Percentiles rank a stretch among this genome's conserved stretches.
phyloP scores from a whole-genome alignment of 2,888 invertebrate species.

The Siphonodentalium dalli region DNA sequence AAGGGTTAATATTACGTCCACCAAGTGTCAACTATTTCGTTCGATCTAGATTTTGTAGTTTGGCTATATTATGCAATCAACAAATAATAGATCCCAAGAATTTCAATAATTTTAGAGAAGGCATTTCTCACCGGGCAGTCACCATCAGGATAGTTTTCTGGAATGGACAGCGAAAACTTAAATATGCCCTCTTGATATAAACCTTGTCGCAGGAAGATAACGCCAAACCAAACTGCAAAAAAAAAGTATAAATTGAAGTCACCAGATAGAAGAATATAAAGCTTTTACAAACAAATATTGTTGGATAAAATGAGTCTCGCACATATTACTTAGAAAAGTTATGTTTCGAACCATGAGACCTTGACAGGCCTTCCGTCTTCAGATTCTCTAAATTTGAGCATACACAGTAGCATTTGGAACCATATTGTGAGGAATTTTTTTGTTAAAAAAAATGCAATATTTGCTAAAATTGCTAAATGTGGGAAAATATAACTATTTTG shows the following conservation, averaged over 20 bases:
- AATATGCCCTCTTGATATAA: constrained; percentile 89
- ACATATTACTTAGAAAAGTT: neutral
- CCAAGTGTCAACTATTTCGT: too few species aligned
- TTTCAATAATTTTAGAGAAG: too few species aligned
- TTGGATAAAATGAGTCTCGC: neutral
- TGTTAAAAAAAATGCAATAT: too few species aligned
- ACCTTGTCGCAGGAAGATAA: constrained; percentile 87
- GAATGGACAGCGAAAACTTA: constrained; percentile 84
- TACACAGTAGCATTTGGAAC: too few species aligned
- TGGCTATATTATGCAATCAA: too few species aligned
- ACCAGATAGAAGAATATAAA: neutral
- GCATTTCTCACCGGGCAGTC: constrained; percentile 80
- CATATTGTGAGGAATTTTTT: too few species aligned
- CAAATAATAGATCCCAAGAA: too few species aligned
- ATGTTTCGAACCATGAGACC: neutral
- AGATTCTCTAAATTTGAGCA: neutral
- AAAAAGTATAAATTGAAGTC: neutral
- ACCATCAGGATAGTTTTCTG: constrained; percentile 86
- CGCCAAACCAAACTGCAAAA: constrained; percentile 86
- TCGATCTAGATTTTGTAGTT: too few species aligned
- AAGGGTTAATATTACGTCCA: too few species aligned
- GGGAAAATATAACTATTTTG: too few species aligned
- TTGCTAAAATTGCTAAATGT: too few species aligned
- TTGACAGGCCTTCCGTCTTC: constrained; percentile 79
- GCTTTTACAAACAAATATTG: constrained; percentile 7